Conservation (phyloP, 2,113 vertebrate species). For the Vicugna pacos region DNA sequence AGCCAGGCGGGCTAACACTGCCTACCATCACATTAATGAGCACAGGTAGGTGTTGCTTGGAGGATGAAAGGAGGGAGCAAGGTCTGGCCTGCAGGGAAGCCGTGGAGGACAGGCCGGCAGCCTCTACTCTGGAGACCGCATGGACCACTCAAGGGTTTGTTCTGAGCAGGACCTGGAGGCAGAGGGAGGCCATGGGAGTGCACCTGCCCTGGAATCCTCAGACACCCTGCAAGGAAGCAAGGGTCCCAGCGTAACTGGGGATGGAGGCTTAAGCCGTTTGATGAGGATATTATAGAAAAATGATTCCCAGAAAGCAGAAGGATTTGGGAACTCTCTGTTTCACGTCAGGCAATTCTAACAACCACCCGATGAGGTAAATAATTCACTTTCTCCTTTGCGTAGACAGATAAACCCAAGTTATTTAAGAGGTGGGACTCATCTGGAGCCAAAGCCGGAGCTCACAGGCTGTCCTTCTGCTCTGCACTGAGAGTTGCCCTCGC, state of each 20-base stretch:
- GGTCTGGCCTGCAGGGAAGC: not conserved
- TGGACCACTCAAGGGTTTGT: not conserved
- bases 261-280: not conserved
- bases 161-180: not conserved
- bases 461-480: not conserved
- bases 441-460: not conserved
- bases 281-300: not conserved
- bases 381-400: not conserved
- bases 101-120: not conserved
- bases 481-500: not conserved
- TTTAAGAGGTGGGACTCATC: not conserved
- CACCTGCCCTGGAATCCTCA: no score
- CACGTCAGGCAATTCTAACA: not conserved
- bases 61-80: not conserved
- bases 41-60: not conserved
- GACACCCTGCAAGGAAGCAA: not conserved
- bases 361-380: not conserved
- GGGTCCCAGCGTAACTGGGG: not conserved
- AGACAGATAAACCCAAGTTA: not conserved
- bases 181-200: not conserved
- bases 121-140: not conserved
- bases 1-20: no score
- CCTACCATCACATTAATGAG: no score
- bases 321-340: not conserved
- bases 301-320: not conserved